Conservation (phyloP, 2,888 invertebrate species). For the Leptinotarsa peninsularis region DNA sequence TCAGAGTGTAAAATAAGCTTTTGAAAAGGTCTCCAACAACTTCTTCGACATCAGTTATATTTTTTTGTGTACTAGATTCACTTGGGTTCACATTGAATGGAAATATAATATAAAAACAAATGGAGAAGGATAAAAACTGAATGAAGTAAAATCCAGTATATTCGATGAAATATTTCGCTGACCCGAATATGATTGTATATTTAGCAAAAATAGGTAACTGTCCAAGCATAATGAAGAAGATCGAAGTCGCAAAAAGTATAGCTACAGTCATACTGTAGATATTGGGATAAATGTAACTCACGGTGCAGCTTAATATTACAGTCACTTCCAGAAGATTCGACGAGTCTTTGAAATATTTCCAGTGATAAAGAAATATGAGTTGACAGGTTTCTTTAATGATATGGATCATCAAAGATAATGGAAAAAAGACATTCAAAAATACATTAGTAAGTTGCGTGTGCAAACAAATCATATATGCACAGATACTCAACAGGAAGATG, state of each 20-base stretch:
- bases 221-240: constrained; percentile 47
- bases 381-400: constrained; percentile 48
- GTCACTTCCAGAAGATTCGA: constrained; percentile 47
- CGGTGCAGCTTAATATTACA: constrained; percentile 37
- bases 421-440: constrained; percentile 33
- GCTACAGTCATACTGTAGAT: constrained; percentile 44
- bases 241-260: constrained; percentile 47
- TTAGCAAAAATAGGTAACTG: constrained; percentile 52
- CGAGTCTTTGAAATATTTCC: constrained; percentile 45
- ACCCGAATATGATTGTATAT: constrained; percentile 53
- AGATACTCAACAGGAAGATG: constrained; percentile 45
- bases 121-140: constrained; percentile 52
- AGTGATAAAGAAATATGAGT: constrained; percentile 41
- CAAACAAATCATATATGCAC: constrained; percentile 44
- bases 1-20: constrained; percentile 49
- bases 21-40: constrained; percentile 38
- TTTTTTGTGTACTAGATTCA: not conserved
- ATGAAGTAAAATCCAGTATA: constrained; percentile 53
- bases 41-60: not conserved
- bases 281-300: constrained; percentile 39
- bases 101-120: constrained; percentile 52
- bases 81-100: constrained; percentile 30
- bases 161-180: constrained; percentile 51
- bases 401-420: constrained; percentile 38
- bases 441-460: constrained; percentile 29